A percentile compares a stretch with the other conserved stretches of the same genome.
Conservation (phyloP, 2,113 vertebrate genomes). For the Salminus brasiliensis region DNA sequence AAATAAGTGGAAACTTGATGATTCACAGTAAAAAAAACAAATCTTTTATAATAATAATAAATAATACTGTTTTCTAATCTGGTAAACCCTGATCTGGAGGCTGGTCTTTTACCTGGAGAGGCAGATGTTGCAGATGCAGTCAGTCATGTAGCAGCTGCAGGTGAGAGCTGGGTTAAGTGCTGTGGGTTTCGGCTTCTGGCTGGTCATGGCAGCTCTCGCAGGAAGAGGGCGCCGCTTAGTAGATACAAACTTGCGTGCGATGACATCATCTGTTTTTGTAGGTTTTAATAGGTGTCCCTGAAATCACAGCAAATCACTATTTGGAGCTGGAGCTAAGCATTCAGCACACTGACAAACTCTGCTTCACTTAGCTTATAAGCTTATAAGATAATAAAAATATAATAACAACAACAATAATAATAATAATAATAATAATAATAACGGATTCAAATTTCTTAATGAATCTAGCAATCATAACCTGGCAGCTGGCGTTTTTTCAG, state of each 20-base stretch:
- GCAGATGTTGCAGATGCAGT: slow-evolving; percentile 92
- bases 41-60: too few relatives aligned
- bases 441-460: too few relatives aligned
- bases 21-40: too few relatives aligned
- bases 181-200: slow-evolving; percentile 71
- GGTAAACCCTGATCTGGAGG: too few relatives aligned
- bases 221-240: slow-evolving; percentile 74
- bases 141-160: slow-evolving; percentile 88
- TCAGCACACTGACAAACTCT: neutral
- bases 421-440: too few relatives aligned
- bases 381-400: too few relatives aligned
- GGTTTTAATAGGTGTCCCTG: slow-evolving; percentile 78
- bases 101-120: slow-evolving; percentile 83
- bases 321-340: neutral
- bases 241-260: slow-evolving; percentile 72
- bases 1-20: too few relatives aligned
- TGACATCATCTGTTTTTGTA: slow-evolving; percentile 74
- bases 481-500: too few relatives aligned
- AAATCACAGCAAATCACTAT: neutral
- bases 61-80: too few relatives aligned
- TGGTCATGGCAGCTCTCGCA: slow-evolving; percentile 66
- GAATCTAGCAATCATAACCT: too few relatives aligned
- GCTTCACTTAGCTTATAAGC: too few relatives aligned
- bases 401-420: too few relatives aligned
- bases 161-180: slow-evolving; percentile 71